phyloP scores from a whole-genome alignment of 2,888 invertebrate genomes.

The Margaritifera margaritifera region DNA sequence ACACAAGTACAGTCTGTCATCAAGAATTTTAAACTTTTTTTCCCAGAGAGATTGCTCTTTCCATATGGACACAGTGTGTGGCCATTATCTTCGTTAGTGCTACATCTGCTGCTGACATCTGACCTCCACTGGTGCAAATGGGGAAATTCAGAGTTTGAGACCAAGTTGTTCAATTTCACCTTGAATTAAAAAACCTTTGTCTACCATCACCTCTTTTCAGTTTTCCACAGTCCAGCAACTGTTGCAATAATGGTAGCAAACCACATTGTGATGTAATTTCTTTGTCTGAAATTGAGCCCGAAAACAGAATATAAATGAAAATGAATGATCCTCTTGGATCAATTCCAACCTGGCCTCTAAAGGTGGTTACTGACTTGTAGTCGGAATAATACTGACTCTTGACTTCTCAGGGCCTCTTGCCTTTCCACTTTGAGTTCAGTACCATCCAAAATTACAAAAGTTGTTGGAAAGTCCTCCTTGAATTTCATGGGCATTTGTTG shows the following conservation, averaged over 20 bases:
- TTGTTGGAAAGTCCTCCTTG: conserved; percentile 29
- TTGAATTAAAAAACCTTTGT: conserved; percentile 22
- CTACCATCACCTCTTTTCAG: conserved; percentile 21
- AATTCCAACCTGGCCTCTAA: conserved; percentile 28
- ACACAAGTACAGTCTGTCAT: conserved; percentile 7
- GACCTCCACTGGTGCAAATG: conserved; percentile 13
- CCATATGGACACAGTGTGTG: conserved; percentile 23
- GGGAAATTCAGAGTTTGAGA: conserved; percentile 20
- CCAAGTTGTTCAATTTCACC: conserved; percentile 19
- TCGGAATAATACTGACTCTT: conserved; percentile 38
- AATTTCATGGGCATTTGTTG: conserved; percentile 28
- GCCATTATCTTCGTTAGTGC: conserved; percentile 20
- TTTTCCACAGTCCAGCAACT: conserved; percentile 9
- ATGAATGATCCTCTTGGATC: conserved; percentile 35
- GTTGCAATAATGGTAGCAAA: conserved; percentile 7
- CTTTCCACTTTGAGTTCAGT: conserved; percentile 30
- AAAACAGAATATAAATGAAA: conserved; percentile 20
- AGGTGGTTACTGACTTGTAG: conserved; percentile 36
- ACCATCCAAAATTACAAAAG: conserved; percentile 29
- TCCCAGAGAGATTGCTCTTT: conserved; percentile 16
- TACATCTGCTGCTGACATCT: conserved; percentile 19
- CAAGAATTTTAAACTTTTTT: conserved; percentile 26
- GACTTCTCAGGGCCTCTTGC: conserved; percentile 22
- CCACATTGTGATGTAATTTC: conserved; percentile 22
- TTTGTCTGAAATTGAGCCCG: conserved; percentile 33